Conservation (phyloP, 2,888 invertebrate genomes). For the Nymphalis c-album region DNA sequence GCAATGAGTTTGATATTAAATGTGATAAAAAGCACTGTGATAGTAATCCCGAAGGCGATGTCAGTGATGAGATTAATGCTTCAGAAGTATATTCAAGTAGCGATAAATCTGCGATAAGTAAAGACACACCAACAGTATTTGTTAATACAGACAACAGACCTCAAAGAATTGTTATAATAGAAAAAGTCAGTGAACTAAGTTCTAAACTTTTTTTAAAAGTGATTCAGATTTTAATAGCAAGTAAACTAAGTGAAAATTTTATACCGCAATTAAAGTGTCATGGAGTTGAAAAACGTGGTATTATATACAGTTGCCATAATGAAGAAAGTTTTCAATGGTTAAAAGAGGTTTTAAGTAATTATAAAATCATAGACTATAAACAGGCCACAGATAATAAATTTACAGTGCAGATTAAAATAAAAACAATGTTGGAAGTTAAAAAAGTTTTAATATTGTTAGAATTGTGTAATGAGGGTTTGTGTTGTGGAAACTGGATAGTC, state of each 20-base stretch:
- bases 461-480: conserved; percentile 49
- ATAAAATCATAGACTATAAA: conserved; percentile 34
- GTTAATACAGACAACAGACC: neutral
- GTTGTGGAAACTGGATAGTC: conserved; percentile 22
- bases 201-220: conserved; percentile 39
- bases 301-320: conserved; percentile 57
- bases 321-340: conserved; percentile 48
- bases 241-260: conserved; percentile 39
- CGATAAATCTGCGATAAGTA: too few relatives aligned
- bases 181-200: conserved; percentile 24
- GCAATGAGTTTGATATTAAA: too few relatives aligned
- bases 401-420: conserved; percentile 48
- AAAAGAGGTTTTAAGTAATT: conserved; percentile 36
- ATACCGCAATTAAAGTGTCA: conserved; percentile 57
- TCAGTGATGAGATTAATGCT: neutral
- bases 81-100: too few relatives aligned
- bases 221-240: conserved; percentile 38
- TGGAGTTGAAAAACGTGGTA: conserved; percentile 52
- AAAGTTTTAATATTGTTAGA: conserved; percentile 50
- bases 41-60: neutral
- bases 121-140: too few relatives aligned
- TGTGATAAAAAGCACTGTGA: neutral
- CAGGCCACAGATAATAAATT: conserved; percentile 26
- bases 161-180: conserved; percentile 3
- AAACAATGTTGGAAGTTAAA: conserved; percentile 44